These are phyloP conservation scores for Pluvialis apricaria DNA, from an alignment of 2,113 vertebrate genomes.

Conservation along the genomic window DNA sequence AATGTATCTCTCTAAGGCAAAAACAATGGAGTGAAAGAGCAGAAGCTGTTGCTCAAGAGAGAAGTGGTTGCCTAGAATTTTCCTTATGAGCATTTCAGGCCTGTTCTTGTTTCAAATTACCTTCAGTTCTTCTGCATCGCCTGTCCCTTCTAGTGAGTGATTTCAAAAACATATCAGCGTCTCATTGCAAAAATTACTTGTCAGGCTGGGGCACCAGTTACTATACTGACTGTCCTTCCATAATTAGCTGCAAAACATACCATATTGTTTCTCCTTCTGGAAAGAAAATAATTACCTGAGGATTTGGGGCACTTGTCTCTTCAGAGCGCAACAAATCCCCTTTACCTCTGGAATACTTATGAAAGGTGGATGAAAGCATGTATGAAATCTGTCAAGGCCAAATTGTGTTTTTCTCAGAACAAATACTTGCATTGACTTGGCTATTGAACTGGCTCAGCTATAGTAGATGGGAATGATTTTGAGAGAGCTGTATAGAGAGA, in stretches of 20 bases:
- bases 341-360: background rate
- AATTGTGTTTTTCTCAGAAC: background rate
- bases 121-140: background rate
- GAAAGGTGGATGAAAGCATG: background rate
- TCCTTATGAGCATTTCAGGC: background rate
- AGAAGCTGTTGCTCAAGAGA: background rate
- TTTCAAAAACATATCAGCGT: background rate
- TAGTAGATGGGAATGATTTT: background rate
- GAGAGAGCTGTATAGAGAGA: background rate
- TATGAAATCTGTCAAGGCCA: background rate
- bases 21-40: background rate
- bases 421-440: background rate
- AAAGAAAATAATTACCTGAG: background rate
- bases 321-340: background rate
- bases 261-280: background rate
- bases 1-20: background rate
- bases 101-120: background rate
- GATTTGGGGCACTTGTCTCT: background rate
- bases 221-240: background rate
- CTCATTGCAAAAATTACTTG: background rate
- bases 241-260: background rate
- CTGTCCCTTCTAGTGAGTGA: background rate
- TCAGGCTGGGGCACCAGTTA: background rate
- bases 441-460: background rate
- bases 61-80: background rate